Conservation (phyloP, 2,797 vertebrate genomes). For the Fistularia tabacaria region DNA sequence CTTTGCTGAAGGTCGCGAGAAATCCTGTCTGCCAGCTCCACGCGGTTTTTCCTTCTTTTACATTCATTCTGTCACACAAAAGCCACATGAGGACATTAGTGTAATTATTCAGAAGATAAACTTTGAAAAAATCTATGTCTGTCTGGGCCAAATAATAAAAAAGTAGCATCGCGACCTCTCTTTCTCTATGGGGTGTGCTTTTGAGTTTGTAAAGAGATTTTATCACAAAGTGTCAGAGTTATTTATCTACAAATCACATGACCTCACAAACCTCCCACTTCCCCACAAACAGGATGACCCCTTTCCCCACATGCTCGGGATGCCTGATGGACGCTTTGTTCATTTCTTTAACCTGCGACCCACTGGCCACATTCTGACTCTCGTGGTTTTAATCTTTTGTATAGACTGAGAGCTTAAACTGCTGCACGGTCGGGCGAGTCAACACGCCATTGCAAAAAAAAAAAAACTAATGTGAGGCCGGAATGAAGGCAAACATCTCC, state of each 20-base stretch:
- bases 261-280: slow-evolving; percentile 6
- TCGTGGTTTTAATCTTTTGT: slow-evolving; percentile 26
- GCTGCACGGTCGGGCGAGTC: slow-evolving; percentile 17
- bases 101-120: too few species aligned
- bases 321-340: slow-evolving; percentile 42
- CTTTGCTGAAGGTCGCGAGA: slow-evolving; percentile 37
- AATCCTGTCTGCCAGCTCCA: slow-evolving; percentile 37
- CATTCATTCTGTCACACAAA: too few species aligned
- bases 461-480: background rate
- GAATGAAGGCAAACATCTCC: slow-evolving; percentile 10
- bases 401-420: slow-evolving; percentile 25
- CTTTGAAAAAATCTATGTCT: too few species aligned
- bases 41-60: background rate
- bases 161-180: too few species aligned
- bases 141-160: too few species aligned
- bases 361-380: slow-evolving; percentile 21
- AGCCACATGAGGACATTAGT: too few species aligned
- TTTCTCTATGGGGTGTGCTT: too few species aligned
- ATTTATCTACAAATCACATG: slow-evolving; percentile 38
- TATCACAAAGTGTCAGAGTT: background rate
- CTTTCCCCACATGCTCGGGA: slow-evolving; percentile 31
- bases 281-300: slow-evolving; percentile 33
- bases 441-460: slow-evolving; percentile 11
- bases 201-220: too few species aligned
- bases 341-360: slow-evolving; percentile 40